Evolutionary conservation across 2,888 invertebrate genomes (phyloP).

Genomic region (Eupithecia centaureata): DNA sequence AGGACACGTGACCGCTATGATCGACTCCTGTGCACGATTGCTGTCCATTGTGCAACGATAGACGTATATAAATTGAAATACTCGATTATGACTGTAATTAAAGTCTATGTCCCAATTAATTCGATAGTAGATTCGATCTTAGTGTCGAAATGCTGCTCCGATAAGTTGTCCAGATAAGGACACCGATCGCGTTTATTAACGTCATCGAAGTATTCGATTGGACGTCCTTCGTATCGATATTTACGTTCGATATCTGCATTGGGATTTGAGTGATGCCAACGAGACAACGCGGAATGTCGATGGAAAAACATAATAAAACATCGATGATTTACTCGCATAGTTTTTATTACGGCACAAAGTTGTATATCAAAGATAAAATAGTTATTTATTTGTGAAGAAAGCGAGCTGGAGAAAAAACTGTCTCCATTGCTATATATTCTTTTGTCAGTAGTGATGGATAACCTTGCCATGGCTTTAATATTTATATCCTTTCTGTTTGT

Average conservation of each 20-base stretch:
- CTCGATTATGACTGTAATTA: slow-evolving; percentile 59
- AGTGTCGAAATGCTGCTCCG: slow-evolving; percentile 67
- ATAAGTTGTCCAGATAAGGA: slow-evolving; percentile 69
- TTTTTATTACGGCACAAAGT: slow-evolving; percentile 8
- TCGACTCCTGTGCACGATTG: slow-evolving; percentile 65
- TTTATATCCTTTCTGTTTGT: slow-evolving; percentile 36
- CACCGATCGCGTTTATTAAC: slow-evolving; percentile 55
- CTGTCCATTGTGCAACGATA: slow-evolving; percentile 60
- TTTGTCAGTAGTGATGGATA: slow-evolving; percentile 49
- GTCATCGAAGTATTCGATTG: slow-evolving; percentile 43
- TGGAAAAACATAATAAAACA: slow-evolving; percentile 17
- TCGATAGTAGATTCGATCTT: slow-evolving; percentile 53
- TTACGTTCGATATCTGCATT: slow-evolving; percentile 46
- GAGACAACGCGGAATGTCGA: slow-evolving; percentile 32
- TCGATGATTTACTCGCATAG: slow-evolving; percentile 12
- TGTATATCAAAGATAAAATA: slow-evolving; percentile 25
- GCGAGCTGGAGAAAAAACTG: slow-evolving; percentile 29
- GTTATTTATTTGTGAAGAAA: slow-evolving; percentile 21
- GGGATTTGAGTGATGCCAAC: slow-evolving; percentile 38
- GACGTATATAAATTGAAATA: slow-evolving; percentile 52
- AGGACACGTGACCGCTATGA: slow-evolving; percentile 61
- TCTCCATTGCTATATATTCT: slow-evolving; percentile 29
- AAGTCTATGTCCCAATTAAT: slow-evolving; percentile 70
- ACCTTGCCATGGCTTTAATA: slow-evolving; percentile 47
- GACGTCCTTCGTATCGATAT: slow-evolving; percentile 50